Conservation (phyloP, 2,113 vertebrate genomes). For the Solenodon paradoxus region DNA sequence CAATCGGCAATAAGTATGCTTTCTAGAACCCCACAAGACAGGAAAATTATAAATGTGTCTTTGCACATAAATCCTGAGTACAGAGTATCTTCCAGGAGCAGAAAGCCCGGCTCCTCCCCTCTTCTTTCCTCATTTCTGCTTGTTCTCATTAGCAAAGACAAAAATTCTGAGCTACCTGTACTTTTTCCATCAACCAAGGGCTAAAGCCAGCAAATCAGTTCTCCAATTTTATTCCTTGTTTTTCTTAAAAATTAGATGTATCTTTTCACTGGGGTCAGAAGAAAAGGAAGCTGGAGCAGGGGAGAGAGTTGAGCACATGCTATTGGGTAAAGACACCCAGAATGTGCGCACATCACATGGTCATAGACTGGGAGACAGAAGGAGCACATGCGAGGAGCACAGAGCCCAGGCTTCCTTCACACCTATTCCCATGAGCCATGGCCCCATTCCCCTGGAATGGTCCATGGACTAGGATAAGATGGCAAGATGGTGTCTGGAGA, state of each 20-base stretch:
- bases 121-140: neutral
- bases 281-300: neutral
- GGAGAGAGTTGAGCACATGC: too few relatives aligned
- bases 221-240: neutral
- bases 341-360: fast-evolving
- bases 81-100: too few relatives aligned
- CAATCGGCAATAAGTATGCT: neutral
- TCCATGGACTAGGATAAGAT: too few relatives aligned
- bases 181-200: neutral
- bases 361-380: neutral
- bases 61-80: neutral
- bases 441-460: neutral
- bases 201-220: neutral
- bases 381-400: too few relatives aligned
- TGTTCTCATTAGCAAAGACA: neutral
- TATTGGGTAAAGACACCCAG: neutral
- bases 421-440: neutral
- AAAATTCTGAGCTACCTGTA: neutral
- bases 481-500: neutral
- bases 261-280: neutral
- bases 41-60: neutral
- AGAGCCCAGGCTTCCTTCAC: neutral
- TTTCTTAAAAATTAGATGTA: neutral
- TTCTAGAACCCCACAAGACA: neutral
- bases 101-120: neutral